Evolutionary conservation across 2,797 vertebrate species (phyloP).

Genomic region (Gambelia wislizenii): DNA sequence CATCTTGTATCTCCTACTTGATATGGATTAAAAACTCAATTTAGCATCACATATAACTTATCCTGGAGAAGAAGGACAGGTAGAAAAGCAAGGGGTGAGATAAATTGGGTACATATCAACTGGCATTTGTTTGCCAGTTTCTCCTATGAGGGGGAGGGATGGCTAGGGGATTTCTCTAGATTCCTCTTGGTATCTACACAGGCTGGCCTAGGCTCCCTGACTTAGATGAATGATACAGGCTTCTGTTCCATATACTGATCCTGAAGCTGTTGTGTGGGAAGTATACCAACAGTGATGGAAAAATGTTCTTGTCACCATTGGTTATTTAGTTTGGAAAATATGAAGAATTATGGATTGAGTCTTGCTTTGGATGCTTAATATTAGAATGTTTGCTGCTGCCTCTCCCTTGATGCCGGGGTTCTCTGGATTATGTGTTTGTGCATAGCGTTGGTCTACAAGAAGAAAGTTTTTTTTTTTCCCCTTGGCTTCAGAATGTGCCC

Average conservation of each 20-base stretch:
- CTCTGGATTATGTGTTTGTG: neutral
- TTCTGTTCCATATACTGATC: neutral
- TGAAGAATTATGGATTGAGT: neutral
- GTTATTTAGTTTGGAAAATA: neutral
- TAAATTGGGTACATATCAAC: no score
- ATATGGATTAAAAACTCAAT: neutral
- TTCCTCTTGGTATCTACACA: no score
- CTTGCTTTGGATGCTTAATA: neutral
- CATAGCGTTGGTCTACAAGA: slow-evolving; percentile 2
- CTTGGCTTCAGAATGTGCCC: neutral
- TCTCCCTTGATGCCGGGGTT: neutral
- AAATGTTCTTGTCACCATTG: neutral
- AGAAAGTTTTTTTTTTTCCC: neutral
- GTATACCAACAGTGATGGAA: neutral
- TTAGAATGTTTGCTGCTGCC: neutral
- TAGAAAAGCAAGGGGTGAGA: neutral
- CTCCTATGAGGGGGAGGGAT: no score
- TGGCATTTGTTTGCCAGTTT: no score
- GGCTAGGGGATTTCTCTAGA: no score
- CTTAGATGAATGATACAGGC: neutral
- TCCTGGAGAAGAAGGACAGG: neutral
- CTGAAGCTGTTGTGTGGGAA: neutral
- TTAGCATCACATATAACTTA: neutral
- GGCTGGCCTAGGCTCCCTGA: neutral
- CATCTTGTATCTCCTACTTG: neutral